Percentiles rank a stretch among this genome's conserved stretches.
Conservation (phyloP, 2,797 vertebrate genomes). For the Rhinophrynus dorsalis region DNA sequence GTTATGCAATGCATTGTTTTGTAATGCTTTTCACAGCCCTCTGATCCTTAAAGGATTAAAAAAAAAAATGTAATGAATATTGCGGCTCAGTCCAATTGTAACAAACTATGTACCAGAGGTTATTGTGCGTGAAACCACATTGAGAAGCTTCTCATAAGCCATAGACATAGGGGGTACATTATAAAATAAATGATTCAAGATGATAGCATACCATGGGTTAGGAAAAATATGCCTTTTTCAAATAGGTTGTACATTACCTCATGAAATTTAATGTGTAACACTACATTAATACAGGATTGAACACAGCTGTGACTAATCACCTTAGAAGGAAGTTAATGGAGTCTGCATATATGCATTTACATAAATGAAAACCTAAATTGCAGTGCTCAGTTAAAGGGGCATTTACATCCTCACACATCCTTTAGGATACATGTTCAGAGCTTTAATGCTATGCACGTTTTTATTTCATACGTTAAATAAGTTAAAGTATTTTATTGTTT, state of each 20-base stretch:
- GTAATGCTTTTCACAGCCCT: too few relatives aligned
- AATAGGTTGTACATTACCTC: slow-evolving; percentile 29
- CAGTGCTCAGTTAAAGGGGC: too few relatives aligned
- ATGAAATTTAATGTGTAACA: slow-evolving; percentile 41
- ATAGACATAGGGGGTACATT: slow-evolving; percentile 4
- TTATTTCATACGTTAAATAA: too few relatives aligned
- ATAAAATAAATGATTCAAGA: slow-evolving; percentile 26
- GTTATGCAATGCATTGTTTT: too few relatives aligned
- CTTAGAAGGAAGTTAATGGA: slow-evolving; percentile 40
- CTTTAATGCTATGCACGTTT: too few relatives aligned
- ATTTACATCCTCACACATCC: too few relatives aligned
- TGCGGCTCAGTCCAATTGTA: slow-evolving; percentile 20
- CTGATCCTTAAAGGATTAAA: too few relatives aligned
- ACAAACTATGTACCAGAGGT: slow-evolving; percentile 21
- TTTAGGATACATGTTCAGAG: too few relatives aligned
- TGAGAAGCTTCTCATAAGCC: not conserved
- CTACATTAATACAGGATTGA: slow-evolving; percentile 42
- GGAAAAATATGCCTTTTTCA: not conserved
- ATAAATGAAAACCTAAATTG: slow-evolving; percentile 31
- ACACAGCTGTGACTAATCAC: slow-evolving; percentile 42
- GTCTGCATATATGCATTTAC: slow-evolving; percentile 17
- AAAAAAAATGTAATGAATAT: slow-evolving; percentile 11
- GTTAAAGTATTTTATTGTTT: too few relatives aligned
- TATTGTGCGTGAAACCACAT: not conserved
- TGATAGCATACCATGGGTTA: not conserved